Percentiles rank a stretch among this genome's conserved stretches.
Evolutionary conservation across 1,140 invertebrate species (phyloP).

Genomic region (Polyergus mexicanus): DNA sequence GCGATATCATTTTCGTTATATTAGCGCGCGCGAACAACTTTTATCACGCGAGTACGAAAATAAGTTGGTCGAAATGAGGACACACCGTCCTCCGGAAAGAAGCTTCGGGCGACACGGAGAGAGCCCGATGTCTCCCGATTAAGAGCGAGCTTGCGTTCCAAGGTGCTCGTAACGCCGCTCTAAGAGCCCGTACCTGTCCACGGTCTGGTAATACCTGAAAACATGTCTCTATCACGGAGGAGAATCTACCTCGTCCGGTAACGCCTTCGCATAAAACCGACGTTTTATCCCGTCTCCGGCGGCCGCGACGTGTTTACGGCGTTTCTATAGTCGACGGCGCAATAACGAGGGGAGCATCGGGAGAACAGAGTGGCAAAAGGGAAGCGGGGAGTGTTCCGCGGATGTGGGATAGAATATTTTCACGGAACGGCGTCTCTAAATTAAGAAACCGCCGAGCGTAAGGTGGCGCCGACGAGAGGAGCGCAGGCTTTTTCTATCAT

Average conservation of each 20-base stretch:
- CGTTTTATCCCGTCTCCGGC: slow-evolving; percentile 83
- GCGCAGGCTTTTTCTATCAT: slow-evolving; percentile 68
- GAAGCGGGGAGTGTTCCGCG: neutral
- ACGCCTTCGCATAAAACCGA: slow-evolving; percentile 85
- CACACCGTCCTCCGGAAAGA: slow-evolving; percentile 24
- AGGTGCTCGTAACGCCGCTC: slow-evolving; percentile 83
- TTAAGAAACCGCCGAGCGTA: slow-evolving; percentile 67
- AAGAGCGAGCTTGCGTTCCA: slow-evolving; percentile 80
- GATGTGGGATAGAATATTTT: slow-evolving; percentile 65
- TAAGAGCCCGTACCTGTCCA: slow-evolving; percentile 86
- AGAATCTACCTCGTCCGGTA: slow-evolving; percentile 80
- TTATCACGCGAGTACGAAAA: slow-evolving; percentile 33
- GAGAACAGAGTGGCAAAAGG: neutral
- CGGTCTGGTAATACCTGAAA: slow-evolving; percentile 85
- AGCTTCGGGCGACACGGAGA: slow-evolving; percentile 34
- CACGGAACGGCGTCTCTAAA: slow-evolving; percentile 72
- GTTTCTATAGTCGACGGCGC: slow-evolving; percentile 79
- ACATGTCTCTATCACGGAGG: slow-evolving; percentile 85
- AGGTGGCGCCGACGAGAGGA: slow-evolving; percentile 61
- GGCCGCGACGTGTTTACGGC: slow-evolving; percentile 82
- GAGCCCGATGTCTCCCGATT: slow-evolving; percentile 78
- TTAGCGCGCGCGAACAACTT: neutral
- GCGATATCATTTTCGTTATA: slow-evolving; percentile 20
- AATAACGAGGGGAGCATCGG: slow-evolving; percentile 61
- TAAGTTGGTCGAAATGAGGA: slow-evolving; percentile 16